Evolutionary conservation across 92 coral and sea anemone species (phyloP), one percentile per base, ranked within the genome.

Genomic region (Siderastrea radians): DNA sequence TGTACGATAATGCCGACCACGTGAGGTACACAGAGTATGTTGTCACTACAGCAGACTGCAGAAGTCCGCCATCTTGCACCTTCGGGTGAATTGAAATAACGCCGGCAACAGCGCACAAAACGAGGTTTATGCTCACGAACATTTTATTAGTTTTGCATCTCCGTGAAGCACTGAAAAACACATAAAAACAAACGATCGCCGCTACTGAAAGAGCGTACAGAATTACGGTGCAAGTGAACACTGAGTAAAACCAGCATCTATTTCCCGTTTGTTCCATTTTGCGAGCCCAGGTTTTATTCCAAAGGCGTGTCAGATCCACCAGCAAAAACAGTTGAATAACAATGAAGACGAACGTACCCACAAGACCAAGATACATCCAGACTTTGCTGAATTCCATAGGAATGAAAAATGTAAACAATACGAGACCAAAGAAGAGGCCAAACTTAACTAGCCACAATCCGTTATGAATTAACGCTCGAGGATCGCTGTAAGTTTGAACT

Each of bases 391-490:
- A 97, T 88, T 94, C 95, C 55, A 94, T 88, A 6, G 99, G 99
- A 66, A 97, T 91, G 78, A 97, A 94, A 75, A 97, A 97, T 3
- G 98, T 97, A 75, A 90, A 94, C 52, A 94, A 77, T 11, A 97
- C 87, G 0, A 97, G 94, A 8, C 99, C 94, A 77, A 96, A 97
- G 72, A 97, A 97, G 26, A 97, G 84, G 17, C 94, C 94, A 79
- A 95, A 96, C 72, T 97, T 97, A 59, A 97, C 99, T 2, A 95
- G 71, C 99, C 99, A 97, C 48, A 93, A 82, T 14, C 96, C 97
- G 81, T 97, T 93, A 62, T 97, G 99, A 46, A 96, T 93, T 14
- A 96, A 84, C 2, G 93, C 98, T 54, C 99, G 94, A 11, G 99
- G 99, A 17, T 95, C 98, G 44, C 90, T 60, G 87, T 91, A 86